phyloP scores from a whole-genome alignment of 2,888 invertebrate genomes.

The Polylopha cassiicola region DNA sequence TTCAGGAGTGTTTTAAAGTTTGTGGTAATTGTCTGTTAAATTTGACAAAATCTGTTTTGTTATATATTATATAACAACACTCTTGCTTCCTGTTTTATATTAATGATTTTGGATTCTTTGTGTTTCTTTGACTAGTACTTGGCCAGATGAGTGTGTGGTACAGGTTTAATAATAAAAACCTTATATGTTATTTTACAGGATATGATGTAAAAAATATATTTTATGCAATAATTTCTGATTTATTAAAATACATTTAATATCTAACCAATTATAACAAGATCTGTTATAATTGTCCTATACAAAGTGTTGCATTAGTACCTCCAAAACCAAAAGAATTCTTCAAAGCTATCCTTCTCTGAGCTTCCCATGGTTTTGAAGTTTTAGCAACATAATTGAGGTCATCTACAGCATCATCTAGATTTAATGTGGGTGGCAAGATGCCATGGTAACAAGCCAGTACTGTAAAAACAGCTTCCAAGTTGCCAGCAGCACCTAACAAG shows the following conservation, averaged over 20 bases:
- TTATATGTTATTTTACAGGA: too few relatives aligned
- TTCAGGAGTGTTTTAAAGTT: too few relatives aligned
- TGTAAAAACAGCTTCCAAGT: conserved; percentile 93
- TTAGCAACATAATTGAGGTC: conserved; percentile 84
- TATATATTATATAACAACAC: too few relatives aligned
- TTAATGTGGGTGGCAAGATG: conserved; percentile 91
- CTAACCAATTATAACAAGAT: too few relatives aligned
- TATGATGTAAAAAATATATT: conserved; percentile 1
- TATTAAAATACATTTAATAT: too few relatives aligned
- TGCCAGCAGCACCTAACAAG: conserved; percentile 97
- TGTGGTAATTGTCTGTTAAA: too few relatives aligned
- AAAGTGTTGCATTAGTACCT: conserved; percentile 95
- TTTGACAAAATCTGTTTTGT: too few relatives aligned
- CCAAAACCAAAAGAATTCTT: conserved; percentile 99
- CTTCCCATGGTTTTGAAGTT: conserved; percentile 76
- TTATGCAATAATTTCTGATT: conserved; percentile 1
- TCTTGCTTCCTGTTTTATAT: too few relatives aligned
- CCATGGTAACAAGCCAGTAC: conserved; percentile 86
- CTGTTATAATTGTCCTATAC: conserved; percentile 63
- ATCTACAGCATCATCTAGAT: conserved; percentile 84
- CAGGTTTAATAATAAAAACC: too few relatives aligned
- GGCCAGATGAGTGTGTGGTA: too few relatives aligned
- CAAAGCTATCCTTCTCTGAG: conserved; percentile 82
- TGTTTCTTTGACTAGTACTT: too few relatives aligned
- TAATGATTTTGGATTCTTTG: too few relatives aligned